Evolutionary conservation across 2,888 invertebrate genomes (phyloP).

Genomic region (Mongoloraphidia duomilia): DNA sequence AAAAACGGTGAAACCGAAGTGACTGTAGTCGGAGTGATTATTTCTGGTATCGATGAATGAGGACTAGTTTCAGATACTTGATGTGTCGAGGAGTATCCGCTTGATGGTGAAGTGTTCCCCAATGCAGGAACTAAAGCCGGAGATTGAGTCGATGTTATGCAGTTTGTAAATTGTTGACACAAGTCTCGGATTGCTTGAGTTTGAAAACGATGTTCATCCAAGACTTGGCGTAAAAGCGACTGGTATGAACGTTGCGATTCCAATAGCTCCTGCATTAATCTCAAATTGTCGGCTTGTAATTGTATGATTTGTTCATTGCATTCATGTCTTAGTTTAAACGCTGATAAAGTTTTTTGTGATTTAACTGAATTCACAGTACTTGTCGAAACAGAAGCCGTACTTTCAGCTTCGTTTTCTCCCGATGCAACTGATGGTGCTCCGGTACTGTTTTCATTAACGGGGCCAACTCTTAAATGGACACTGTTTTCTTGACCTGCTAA

Average conservation of each 20-base stretch:
- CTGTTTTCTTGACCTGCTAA: constrained; percentile 49
- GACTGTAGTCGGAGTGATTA: background rate
- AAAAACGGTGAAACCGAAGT: constrained; percentile 5
- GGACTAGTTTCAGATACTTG: constrained; percentile 11
- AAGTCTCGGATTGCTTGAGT: constrained; percentile 39
- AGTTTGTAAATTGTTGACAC: constrained; percentile 22
- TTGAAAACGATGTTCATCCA: constrained; percentile 54
- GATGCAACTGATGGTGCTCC: constrained; percentile 24
- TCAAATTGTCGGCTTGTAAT: constrained; percentile 34
- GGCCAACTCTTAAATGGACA: background rate
- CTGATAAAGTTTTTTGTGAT: constrained; percentile 36
- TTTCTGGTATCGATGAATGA: constrained; percentile 2
- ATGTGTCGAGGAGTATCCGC: constrained; percentile 5
- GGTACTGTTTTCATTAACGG: constrained; percentile 23
- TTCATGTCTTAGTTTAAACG: constrained; percentile 25
- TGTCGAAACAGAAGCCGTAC: constrained; percentile 45
- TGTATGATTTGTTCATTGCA: constrained; percentile 32
- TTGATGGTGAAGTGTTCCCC: constrained; percentile 2
- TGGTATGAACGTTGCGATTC: constrained; percentile 65
- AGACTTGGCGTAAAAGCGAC: constrained; percentile 46
- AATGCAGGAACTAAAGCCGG: constrained; percentile 1
- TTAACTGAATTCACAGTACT: constrained; percentile 48
- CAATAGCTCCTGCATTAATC: constrained; percentile 58
- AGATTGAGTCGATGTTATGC: constrained; percentile 3
- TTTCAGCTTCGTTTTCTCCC: constrained; percentile 17